Conservation (phyloP, 2,797 vertebrate genomes). For the Acrossocheilus wenchowensis region DNA sequence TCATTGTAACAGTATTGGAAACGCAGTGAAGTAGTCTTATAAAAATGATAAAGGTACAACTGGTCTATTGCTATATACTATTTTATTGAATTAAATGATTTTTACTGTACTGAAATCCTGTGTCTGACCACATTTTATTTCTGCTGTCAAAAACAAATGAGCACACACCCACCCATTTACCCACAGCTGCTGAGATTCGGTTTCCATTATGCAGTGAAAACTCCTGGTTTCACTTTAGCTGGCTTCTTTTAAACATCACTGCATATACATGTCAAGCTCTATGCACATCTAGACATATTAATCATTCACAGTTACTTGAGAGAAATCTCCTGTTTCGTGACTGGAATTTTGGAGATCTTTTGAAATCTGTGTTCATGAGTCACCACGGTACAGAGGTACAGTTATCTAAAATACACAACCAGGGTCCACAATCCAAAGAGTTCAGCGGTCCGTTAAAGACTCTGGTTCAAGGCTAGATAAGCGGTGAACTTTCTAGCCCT, state of each 20-base stretch:
- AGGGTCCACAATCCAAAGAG: constrained; percentile 82
- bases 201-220: constrained; percentile 17
- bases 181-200: constrained; percentile 26
- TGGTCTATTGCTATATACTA: constrained; percentile 82
- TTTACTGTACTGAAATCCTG: constrained; percentile 78
- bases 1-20: constrained; percentile 85
- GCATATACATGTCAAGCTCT: not conserved
- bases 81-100: constrained; percentile 88
- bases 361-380: constrained; percentile 56
- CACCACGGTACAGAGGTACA: constrained; percentile 54
- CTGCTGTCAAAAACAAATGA: constrained; percentile 13
- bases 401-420: constrained; percentile 76
- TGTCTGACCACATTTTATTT: constrained; percentile 67
- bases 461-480: constrained; percentile 80
- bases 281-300: not conserved
- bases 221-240: not conserved
- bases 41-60: constrained; percentile 78
- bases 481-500: constrained; percentile 79
- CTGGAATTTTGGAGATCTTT: constrained; percentile 10
- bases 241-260: not conserved
- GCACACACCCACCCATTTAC: constrained; percentile 42
- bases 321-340: constrained; percentile 1
- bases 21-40: constrained; percentile 85
- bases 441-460: constrained; percentile 75
- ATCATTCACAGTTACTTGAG: not conserved